Evolutionary conservation across 2,888 invertebrate species (phyloP).

Genomic region (Pterobdella sp.): DNA sequence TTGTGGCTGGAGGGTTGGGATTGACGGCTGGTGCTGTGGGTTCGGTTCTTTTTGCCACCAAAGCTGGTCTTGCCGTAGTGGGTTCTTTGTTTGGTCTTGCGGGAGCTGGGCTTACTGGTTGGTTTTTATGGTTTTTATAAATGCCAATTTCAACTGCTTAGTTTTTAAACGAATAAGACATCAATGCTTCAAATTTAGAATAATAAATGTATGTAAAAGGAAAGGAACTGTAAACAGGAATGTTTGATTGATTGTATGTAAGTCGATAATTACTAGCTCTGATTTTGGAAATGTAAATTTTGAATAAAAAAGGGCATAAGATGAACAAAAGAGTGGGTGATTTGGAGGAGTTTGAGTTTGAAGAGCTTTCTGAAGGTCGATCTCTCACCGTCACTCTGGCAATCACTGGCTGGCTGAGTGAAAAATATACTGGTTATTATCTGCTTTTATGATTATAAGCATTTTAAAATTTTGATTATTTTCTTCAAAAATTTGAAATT

Average conservation of each 20-base stretch:
- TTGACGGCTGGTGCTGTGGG: conserved; percentile 55
- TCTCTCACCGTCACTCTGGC: conserved; percentile 60
- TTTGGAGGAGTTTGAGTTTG: conserved; percentile 62
- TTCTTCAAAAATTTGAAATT: not conserved
- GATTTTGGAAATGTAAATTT: no score
- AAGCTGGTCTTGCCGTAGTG: conserved; percentile 51
- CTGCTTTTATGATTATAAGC: not conserved
- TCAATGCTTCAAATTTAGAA: no score
- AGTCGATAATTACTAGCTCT: no score
- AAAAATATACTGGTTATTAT: conserved; percentile 50
- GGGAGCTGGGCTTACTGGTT: conserved; percentile 61
- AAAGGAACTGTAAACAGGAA: no score
- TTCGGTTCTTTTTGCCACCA: conserved; percentile 48
- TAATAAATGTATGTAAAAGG: no score
- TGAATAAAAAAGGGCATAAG: conserved; percentile 52
- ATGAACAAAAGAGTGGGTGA: conserved; percentile 64
- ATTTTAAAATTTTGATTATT: not conserved
- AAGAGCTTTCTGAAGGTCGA: conserved; percentile 53
- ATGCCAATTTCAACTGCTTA: no score
- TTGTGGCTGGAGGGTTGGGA: conserved; percentile 54
- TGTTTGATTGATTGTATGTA: no score
- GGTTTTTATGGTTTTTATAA: conserved; percentile 7
- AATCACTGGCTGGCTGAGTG: conserved; percentile 62
- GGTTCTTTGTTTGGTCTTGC: conserved; percentile 63
- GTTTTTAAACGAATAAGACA: no score